phyloP scores from a whole-genome alignment of 2,888 invertebrate species.

The Choristoneura rosaceana region DNA sequence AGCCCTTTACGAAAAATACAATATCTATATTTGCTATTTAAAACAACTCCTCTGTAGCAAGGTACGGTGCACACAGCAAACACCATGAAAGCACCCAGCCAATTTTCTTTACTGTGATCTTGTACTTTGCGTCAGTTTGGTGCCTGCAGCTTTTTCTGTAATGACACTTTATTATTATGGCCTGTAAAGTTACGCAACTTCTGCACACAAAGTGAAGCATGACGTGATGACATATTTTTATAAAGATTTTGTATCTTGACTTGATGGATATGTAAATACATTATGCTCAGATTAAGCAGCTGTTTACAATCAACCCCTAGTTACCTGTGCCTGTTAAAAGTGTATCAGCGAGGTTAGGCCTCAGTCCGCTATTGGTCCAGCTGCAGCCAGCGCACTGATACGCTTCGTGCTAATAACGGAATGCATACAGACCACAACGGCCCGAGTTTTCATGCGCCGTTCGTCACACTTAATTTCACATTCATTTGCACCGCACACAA shows the following conservation, averaged over 20 bases:
- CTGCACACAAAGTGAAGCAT: neutral
- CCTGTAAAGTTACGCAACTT: neutral
- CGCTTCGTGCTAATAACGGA: conserved; percentile 46
- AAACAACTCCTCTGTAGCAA: neutral
- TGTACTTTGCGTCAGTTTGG: neutral
- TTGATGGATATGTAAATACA: neutral
- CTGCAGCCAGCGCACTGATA: conserved; percentile 35
- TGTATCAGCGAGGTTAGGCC: neutral
- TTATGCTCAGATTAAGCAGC: neutral
- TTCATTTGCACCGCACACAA: conserved; percentile 47
- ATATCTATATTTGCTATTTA: neutral
- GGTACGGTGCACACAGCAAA: neutral
- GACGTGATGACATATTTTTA: neutral
- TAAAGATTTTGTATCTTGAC: neutral
- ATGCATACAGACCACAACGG: conserved; percentile 37
- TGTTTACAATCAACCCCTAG: neutral
- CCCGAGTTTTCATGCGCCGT: conserved; percentile 38
- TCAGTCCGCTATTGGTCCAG: conserved; percentile 31
- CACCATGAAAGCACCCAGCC: neutral
- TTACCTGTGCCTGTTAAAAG: neutral
- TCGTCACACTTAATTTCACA: conserved; percentile 47
- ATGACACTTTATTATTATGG: neutral
- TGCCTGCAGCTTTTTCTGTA: neutral
- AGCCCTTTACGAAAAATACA: too few relatives aligned
- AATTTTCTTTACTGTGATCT: neutral